Conservation (phyloP, 2,113 vertebrate species). For the Thalassoma bifasciatum region DNA sequence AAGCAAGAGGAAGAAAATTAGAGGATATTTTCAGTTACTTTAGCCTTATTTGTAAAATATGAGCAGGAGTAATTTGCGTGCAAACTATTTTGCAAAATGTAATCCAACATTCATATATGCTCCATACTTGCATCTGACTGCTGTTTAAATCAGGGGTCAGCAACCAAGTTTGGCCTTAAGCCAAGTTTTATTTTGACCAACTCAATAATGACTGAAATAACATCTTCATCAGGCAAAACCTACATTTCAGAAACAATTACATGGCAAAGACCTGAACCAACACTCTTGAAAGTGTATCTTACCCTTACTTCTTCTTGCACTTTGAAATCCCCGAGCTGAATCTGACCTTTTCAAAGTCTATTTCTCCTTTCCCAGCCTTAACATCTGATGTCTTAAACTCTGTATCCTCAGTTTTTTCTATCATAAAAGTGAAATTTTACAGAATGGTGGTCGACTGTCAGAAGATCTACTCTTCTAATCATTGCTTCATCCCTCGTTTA, state of each 20-base stretch:
- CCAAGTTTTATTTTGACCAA: too few species aligned
- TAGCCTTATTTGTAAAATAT: too few species aligned
- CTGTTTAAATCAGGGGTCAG: too few species aligned
- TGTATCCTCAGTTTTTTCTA: too few species aligned
- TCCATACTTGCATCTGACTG: too few species aligned
- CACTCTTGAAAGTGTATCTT: background rate
- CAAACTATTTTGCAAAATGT: background rate
- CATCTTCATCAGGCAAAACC: too few species aligned
- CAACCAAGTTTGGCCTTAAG: too few species aligned
- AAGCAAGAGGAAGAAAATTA: slow-evolving; percentile 5
- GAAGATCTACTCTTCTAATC: background rate
- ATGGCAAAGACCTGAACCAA: background rate
- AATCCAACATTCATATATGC: too few species aligned
- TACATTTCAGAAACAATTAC: background rate
- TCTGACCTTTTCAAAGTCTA: slow-evolving; percentile 20
- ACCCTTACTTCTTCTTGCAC: background rate
- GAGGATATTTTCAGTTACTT: background rate
- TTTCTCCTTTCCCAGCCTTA: background rate
- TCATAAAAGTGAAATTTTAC: too few species aligned
- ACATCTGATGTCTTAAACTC: background rate
- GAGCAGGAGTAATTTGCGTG: background rate
- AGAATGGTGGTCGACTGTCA: background rate
- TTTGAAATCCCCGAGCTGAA: background rate
- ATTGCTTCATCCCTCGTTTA: too few species aligned
- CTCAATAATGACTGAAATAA: too few species aligned